phyloP scores from a whole-genome alignment of 1,140 invertebrate species.

The Nomia melanderi region DNA sequence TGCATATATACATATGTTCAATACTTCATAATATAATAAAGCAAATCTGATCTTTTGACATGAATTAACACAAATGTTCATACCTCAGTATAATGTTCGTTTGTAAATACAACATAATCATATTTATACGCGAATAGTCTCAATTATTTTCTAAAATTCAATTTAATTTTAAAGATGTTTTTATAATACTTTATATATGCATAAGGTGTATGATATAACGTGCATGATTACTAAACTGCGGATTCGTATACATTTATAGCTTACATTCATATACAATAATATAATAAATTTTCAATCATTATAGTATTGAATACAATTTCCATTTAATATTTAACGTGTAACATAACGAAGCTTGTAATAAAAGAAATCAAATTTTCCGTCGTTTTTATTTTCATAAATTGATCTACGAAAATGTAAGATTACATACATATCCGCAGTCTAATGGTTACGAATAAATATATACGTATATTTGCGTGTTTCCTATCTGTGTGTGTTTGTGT shows the following conservation, averaged over 20 bases:
- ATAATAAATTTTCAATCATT: background rate
- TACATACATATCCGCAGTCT: background rate
- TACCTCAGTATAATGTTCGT: background rate
- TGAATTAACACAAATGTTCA: background rate
- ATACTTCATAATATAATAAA: background rate
- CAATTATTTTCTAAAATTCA: background rate
- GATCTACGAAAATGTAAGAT: background rate
- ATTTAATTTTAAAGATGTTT: conserved; percentile 16
- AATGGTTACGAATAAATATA: conserved; percentile 52
- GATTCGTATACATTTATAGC: background rate
- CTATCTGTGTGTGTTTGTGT: too few species aligned
- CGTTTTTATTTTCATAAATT: background rate
- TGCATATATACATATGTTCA: conserved; percentile 15
- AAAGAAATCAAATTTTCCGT: too few species aligned
- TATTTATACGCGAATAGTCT: background rate
- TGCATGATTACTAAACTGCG: conserved; percentile 39
- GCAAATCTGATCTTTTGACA: background rate
- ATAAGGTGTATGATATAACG: conserved; percentile 25
- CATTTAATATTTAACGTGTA: too few species aligned
- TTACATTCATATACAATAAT: background rate
- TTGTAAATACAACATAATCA: background rate
- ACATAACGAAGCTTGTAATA: too few species aligned
- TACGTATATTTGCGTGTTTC: conserved; percentile 26
- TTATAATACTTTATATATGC: conserved; percentile 26
- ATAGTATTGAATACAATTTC: too few species aligned